Evolutionary conservation across 2,888 invertebrate species (phyloP).

Genomic region (Catocala fraxini): DNA sequence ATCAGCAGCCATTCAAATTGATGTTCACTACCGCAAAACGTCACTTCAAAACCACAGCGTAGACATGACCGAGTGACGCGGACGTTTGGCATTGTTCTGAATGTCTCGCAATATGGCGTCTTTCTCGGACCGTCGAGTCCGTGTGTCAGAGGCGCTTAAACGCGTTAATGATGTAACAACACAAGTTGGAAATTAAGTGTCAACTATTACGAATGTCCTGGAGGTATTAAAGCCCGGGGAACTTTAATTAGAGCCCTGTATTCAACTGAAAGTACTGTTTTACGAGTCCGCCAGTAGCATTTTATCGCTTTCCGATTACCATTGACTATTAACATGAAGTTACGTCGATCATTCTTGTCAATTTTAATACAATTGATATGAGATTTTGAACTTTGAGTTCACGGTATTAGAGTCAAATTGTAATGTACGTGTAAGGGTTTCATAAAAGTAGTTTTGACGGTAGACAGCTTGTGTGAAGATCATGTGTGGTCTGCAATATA

Average conservation of each 20-base stretch:
- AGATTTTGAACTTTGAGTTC: slow-evolving; percentile 14
- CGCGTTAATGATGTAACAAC: slow-evolving; percentile 48
- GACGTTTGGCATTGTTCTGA: no score
- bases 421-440: slow-evolving; percentile 3
- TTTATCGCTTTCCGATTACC: slow-evolving; percentile 56
- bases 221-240: slow-evolving; percentile 40
- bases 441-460: slow-evolving; percentile 16
- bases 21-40: no score
- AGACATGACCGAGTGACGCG: no score
- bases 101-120: no score
- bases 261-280: slow-evolving; percentile 41
- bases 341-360: slow-evolving; percentile 24
- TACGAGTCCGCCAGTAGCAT: slow-evolving; percentile 44
- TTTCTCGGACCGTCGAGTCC: neutral
- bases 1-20: no score
- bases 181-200: slow-evolving; percentile 51
- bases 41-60: no score
- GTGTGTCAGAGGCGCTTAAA: slow-evolving; percentile 18
- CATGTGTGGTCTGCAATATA: slow-evolving; percentile 29
- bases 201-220: slow-evolving; percentile 49
- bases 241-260: slow-evolving; percentile 52
- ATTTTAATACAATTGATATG: slow-evolving; percentile 6
- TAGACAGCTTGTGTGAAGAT: slow-evolving; percentile 24
- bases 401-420: slow-evolving; percentile 7
- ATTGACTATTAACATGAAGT: slow-evolving; percentile 36